Base-by-base conservation (phyloP, 2,113 vertebrate species). In the Proterorhinus semilunaris region DNA sequence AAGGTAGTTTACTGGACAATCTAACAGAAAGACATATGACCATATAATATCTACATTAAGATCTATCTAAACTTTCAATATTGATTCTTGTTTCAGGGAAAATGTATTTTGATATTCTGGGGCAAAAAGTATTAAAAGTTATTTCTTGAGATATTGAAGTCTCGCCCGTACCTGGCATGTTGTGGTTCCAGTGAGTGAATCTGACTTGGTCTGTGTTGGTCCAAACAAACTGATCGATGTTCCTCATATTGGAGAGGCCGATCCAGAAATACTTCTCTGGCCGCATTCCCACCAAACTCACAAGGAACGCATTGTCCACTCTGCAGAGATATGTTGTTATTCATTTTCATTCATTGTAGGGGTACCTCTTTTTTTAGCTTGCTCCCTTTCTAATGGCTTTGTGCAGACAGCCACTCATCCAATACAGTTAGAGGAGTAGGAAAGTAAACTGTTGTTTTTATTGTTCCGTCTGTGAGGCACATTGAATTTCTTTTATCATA, bases 221-320 rank as follows among this genome's bases (percentile, higher is more conserved):
- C 96, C 96, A 98, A 51, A 84, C 91, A 82, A 96, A 99, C 0
- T 79, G 86, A 57, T 94, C 93, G 54, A 84, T 89, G 67, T 94
- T 88, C 58, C 88, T 91, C 59, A 83, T 54, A 74, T 97, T 95
- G 5, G 96, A 96, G 72, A 99, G 92, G 4, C 97, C 97, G 10
- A 93, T 93, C 97, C 97, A 99, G 74, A 98, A 98, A 75, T 95
- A 85, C 59, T 81, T 94, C 85, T 98, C 97, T 73, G 94, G 85
- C 77, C 92, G 93, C 62, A 94, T 50, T 15, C 96, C 97, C 82
- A 96, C 82, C 65, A 97, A 73, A 83, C 96, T 99, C 76, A 96
- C 93, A 44, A 99, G 90, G 85, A 95, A 99, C 3, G 96, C 94
- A 90, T 98, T 97, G 62, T 98, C 95, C 59, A 95, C 94, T 71